Base-by-base conservation (phyloP, 2,888 invertebrate genomes). In the Drosophila nr. medialis region DNA sequence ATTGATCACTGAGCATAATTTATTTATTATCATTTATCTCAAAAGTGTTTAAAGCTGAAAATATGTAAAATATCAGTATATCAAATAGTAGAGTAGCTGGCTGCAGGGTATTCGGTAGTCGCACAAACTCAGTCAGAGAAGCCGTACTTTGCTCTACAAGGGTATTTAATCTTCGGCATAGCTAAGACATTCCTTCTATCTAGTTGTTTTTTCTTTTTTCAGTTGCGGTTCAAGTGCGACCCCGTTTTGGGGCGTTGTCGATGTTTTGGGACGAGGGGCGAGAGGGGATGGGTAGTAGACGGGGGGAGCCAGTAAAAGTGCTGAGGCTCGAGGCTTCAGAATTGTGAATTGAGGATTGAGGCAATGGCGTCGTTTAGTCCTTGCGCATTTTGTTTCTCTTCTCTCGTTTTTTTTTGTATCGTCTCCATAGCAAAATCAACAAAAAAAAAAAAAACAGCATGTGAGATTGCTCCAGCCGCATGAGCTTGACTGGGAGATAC, bases 341-440 rank as follows among this genome's bases (percentile, higher is more conserved):
- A 38, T 49, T 24, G 49, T n/a, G 36, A 24, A 38, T 49, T 38
- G 38, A 15, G 75, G 56, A 63, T 63, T 59, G 59, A 58, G 81
- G 62, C 81, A 59, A 62, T 64, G 72, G 55, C 81, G 56, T 64
- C 55, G 71, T 42, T 61, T 64, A 80, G 77, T 75, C 80, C 77
- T 76, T 80, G 77, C 67, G 77, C 77, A 62, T 55, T 73, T 61
- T 72, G 15, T 62, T 66, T 34, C 36, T 4, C 24, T 24, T 55
- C 49, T 72, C 34, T 48, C 18, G 15, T 59, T 72, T 34, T 49
- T 45, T 32, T 73, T 66, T 73, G 76, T 89, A 70, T 64, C 75
- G 85, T 85, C 83, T 85, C 85, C 85, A 85, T 85, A 85, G 90
- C 88, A 85, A 90, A 85, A 79, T 89, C 82, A 85, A 87, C 83